Evolutionary conservation across 2,113 vertebrate species (phyloP).

Genomic region (Maccullochella peelii): DNA sequence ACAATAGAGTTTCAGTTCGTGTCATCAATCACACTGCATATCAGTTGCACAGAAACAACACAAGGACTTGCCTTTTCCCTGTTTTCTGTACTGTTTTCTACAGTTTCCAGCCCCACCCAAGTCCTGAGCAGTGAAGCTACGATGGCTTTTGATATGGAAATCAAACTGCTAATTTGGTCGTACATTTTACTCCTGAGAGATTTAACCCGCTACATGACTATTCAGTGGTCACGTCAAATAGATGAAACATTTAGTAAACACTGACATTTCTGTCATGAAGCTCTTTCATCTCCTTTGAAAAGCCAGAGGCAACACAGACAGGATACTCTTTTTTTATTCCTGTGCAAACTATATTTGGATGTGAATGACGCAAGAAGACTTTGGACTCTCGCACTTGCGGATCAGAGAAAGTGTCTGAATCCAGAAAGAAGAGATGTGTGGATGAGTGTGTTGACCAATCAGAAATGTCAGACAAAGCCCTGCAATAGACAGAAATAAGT

Average conservation of each 20-base stretch:
- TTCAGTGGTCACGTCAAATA: constrained; percentile 61
- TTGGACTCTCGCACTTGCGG: constrained; percentile 13
- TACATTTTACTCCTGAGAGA: constrained; percentile 52
- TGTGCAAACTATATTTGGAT: constrained; percentile 53
- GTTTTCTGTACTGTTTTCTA: background rate
- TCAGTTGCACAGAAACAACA: constrained; percentile 5
- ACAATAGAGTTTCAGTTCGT: constrained; percentile 13
- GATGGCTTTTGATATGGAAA: constrained; percentile 72
- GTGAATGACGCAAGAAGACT: constrained; percentile 31
- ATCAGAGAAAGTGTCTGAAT: background rate
- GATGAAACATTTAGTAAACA: constrained; percentile 71
- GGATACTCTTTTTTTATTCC: constrained; percentile 4
- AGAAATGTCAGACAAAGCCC: background rate
- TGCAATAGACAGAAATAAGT: background rate
- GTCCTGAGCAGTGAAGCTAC: constrained; percentile 24
- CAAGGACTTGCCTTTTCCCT: background rate
- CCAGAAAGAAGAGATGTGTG: background rate
- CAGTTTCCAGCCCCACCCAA: constrained; percentile 1
- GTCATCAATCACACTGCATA: constrained; percentile 25
- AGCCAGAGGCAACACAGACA: constrained; percentile 45
- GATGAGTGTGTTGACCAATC: background rate
- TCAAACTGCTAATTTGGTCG: constrained; percentile 65
- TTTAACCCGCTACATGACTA: constrained; percentile 38
- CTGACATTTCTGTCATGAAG: constrained; percentile 57
- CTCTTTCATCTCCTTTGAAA: constrained; percentile 71